Evolutionary conservation across 2,888 invertebrate species (phyloP), one percentile per base, ranked within the genome.

Genomic region (Melitaea athalia): DNA sequence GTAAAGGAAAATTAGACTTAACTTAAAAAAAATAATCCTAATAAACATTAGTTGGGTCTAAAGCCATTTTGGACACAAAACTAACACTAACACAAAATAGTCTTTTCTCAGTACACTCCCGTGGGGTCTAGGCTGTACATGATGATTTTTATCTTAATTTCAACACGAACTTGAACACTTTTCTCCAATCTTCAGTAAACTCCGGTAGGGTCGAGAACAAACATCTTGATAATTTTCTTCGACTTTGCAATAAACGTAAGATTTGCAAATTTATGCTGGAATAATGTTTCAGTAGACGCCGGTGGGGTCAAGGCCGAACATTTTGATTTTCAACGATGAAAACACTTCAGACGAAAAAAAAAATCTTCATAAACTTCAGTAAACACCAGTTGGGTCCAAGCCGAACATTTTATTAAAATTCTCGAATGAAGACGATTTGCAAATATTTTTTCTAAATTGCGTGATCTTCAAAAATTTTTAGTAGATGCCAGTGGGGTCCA

Each of bases 401-500:
- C 72, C 70, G 55, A 69, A 52, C 74, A 76, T 77, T 69, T 77
- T 75, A 50, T 45, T 24, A 24, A 65, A 67, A 53, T 61, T 42
- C 65, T 38, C 3, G 63, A 52, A 31, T 55, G 57, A 64, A 63
- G 64, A 60, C 61, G 31, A 47, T 53, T 69, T 66, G 72, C 67
- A 72, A 67, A 38, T 38, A 8, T 7, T 38, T 38, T 49, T 62
- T 50, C 24, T 14, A 12, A 66, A 65, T 43, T 53, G 57, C 42
- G 66, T 53, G 42, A 64, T 68, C 59, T 65, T 50, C 66, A 57
- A 75, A 71, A 74, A 63, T 66, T 15, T 64, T 78, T 81, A 90
- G 77, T 92, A 92, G 79, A 92, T 91, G 81, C 92, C 92, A 75
- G 92, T 92, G 69, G 92, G 92, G 77, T 92, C 92, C 83, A 92